Base-by-base conservation (phyloP, 2,888 invertebrate genomes). In the Dione vanillae region DNA sequence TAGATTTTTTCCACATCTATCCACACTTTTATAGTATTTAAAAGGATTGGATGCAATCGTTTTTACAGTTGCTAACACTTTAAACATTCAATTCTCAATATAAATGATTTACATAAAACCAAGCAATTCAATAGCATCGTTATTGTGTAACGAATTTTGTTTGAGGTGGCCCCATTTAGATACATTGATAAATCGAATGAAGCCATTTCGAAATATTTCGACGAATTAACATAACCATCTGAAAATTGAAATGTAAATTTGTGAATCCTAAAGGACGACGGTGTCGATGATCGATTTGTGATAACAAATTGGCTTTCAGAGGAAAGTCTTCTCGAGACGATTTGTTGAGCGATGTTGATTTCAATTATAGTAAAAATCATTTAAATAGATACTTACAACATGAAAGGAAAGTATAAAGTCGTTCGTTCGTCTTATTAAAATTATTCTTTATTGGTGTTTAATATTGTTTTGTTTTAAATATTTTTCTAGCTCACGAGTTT, bases 201-300 rank as follows among this genome's bases (percentile, higher is more conserved):
- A 59, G 59, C 59, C 65, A 67, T 67, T 75, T 58, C 66, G 61
- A 67, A 71, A 74, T 64, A 69, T 75, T 69, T 71, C 70, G 64
- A 65, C 54, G 72, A 70, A 74, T 74, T 75, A 74, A 69, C 74
- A 74, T 75, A 74, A 76, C 73, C 71, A 72, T 74, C 69, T 67
- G 71, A 72, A 72, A 74, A 74, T 77, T 75, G 74, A 75, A 77
- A 77, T 76, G 75, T 74, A 76, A 76, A 77, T 77, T 76, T 73
- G 72, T 67, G 68, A 75, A 62, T 74, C 70, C 71, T 72, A 73
- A 69, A 70, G 67, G 74, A 69, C 71, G 69, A 71, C 70, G 70
- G 52, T 64, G 74, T 65, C 73, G 54, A 45, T 75, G 76, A 77
- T 77, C 74, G 76, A 74, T 75, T 74, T 75, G 74, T 71, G 68